Evolutionary conservation across 2,113 vertebrate genomes (phyloP).

Genomic region (Xiphophorus couchianus): DNA sequence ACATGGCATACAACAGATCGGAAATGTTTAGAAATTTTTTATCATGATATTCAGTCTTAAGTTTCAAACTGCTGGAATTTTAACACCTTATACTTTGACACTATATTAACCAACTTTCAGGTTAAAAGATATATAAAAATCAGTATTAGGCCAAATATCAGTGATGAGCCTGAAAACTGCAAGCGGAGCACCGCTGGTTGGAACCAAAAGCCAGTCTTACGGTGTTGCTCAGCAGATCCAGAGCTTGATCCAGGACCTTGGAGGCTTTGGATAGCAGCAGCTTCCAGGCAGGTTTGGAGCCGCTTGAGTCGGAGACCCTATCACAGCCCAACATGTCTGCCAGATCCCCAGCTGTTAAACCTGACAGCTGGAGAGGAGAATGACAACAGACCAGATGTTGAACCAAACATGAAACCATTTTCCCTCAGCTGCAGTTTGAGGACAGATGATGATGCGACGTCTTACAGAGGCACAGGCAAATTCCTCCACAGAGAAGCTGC

Average conservation of each 20-base stretch:
- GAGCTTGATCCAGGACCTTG: constrained; percentile 57
- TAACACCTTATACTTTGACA: no score
- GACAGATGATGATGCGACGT: background rate
- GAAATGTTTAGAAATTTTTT: no score
- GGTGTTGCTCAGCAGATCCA: constrained; percentile 57
- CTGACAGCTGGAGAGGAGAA: constrained; percentile 39
- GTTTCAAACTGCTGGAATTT: no score
- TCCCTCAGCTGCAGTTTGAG: no score
- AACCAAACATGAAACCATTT: background rate
- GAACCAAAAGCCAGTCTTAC: constrained; percentile 4
- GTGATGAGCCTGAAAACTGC: no score
- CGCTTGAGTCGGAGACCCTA: constrained; percentile 12
- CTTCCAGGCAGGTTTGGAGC: constrained; percentile 61
- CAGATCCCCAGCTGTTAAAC: constrained; percentile 45
- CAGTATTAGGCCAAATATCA: no score
- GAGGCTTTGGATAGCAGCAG: constrained; percentile 67
- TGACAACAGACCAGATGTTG: constrained; percentile 3
- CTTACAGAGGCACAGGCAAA: constrained; percentile 73
- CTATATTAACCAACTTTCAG: no score
- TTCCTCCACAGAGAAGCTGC: constrained; percentile 62
- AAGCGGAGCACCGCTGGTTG: no score
- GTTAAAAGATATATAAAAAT: no score
- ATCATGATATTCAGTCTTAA: no score
- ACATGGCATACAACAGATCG: no score
- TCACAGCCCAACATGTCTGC: constrained; percentile 45